A percentile compares a stretch with the other conserved stretches of the same genome.
phyloP scores from a whole-genome alignment of 2,113 vertebrate species.

The Chaenogobius annularis region DNA sequence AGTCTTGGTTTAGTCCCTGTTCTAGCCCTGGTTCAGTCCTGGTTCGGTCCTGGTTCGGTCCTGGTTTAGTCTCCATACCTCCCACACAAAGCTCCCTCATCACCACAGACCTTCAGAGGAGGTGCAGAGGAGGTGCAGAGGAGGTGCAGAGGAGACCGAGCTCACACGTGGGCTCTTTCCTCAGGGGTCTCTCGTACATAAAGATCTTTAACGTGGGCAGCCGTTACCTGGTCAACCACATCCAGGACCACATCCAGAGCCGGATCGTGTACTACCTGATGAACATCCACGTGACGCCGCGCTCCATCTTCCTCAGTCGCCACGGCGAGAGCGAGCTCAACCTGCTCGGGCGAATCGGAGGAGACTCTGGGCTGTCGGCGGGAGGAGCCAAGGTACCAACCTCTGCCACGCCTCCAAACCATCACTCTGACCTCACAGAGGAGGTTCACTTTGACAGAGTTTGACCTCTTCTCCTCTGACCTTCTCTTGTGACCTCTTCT shows the following conservation, averaged over 20 bases:
- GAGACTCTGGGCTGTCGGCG: constrained; percentile 80
- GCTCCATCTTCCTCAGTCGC: constrained; percentile 88
- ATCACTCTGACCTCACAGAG: too few species aligned
- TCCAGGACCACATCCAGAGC: constrained; percentile 93
- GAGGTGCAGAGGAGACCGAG: too few species aligned
- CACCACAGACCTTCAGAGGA: too few species aligned
- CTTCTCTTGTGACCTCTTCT: too few species aligned
- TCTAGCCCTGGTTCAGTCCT: too few species aligned
- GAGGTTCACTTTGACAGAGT: too few species aligned
- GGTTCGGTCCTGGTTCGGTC: too few species aligned
- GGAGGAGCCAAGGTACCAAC: constrained; percentile 76
- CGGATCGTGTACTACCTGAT: constrained; percentile 91
- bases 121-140: too few species aligned
- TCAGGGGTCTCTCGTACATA: constrained; percentile 87
- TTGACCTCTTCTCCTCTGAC: not conserved
- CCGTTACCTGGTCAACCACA: constrained; percentile 86
- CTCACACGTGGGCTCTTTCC: not conserved
- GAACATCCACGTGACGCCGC: constrained; percentile 90
- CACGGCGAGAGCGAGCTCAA: constrained; percentile 93
- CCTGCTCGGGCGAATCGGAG: constrained; percentile 83
- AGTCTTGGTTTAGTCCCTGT: too few species aligned
- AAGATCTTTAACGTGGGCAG: constrained; percentile 92
- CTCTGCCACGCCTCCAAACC: too few species aligned
- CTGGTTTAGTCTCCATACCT: too few species aligned
- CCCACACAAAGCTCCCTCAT: too few species aligned